These are phyloP conservation scores for Xenopus borealis DNA, from an alignment of 2,113 vertebrate species.

Conservation along the genomic window DNA sequence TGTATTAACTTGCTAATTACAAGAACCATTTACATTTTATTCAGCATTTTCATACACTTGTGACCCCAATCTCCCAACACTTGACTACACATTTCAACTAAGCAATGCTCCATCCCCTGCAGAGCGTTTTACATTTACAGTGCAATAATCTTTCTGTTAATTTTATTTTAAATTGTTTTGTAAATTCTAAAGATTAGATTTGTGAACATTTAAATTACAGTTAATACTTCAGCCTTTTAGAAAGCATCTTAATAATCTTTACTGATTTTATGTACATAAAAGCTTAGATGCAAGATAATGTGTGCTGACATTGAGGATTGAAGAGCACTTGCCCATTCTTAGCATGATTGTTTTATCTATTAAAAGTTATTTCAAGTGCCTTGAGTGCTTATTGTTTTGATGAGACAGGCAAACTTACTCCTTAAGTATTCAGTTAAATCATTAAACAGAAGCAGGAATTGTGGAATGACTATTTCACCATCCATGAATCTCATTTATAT, in stretches of 20 bases:
- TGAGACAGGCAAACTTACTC: slow-evolving; percentile 49
- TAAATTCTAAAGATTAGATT: slow-evolving; percentile 66
- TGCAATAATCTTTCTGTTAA: slow-evolving; percentile 65
- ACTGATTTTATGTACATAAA: slow-evolving; percentile 71
- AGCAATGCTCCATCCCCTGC: slow-evolving; percentile 50
- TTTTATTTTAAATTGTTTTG: slow-evolving; percentile 74
- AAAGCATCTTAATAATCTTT: slow-evolving; percentile 64
- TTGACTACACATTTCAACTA: slow-evolving; percentile 1
- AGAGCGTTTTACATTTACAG: slow-evolving; percentile 68
- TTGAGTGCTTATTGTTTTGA: slow-evolving; percentile 58
- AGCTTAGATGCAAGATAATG: slow-evolving; percentile 56
- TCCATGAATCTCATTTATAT: slow-evolving; percentile 35
- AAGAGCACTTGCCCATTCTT: slow-evolving; percentile 58
- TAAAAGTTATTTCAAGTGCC: slow-evolving; percentile 54
- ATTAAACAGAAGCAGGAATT: not conserved
- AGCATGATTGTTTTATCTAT: slow-evolving; percentile 56
- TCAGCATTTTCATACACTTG: not conserved
- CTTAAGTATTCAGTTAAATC: not conserved
- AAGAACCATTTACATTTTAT: slow-evolving; percentile 1
- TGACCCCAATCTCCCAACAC: slow-evolving; percentile 53
- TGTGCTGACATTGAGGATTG: slow-evolving; percentile 57
- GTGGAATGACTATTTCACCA: no score
- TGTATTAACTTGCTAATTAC: not conserved
- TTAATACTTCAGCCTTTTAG: slow-evolving; percentile 64
- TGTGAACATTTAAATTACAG: slow-evolving; percentile 66